Base-by-base conservation (phyloP, 2,113 vertebrate species). In the Rousettus leschenaultii region DNA sequence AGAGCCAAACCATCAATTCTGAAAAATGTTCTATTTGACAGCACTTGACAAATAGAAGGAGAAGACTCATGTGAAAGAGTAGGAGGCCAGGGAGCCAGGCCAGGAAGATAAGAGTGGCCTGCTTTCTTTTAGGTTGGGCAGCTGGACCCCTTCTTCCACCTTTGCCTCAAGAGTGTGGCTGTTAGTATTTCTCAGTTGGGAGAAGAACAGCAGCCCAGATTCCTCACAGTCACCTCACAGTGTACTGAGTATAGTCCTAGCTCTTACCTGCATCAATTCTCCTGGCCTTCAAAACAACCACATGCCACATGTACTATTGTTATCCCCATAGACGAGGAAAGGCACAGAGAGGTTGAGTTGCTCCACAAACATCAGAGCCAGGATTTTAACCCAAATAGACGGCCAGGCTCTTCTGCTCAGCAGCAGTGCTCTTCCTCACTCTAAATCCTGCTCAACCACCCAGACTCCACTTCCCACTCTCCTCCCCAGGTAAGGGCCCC, bases 251-350 rank as follows among this genome's bases (percentile, higher is more conserved):
- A 33, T 7, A 94, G 40, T 45, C 30, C 35, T n/a, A 73, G 75
- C 28, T 86, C 43, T 80, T 51, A 19, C 68, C 19, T 63, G 45
- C 48, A 9, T 6, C 30, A 16, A 38, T 53, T 65, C 59, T 18
- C 35, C 71, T 85, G 45, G 24, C 83, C 70, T 63, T 68, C 82
- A 55, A 66, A 61, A 80, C 35, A 12, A 55, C 55, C 28, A 14
- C 3, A 22, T 0, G 55, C n/a, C 15, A 7, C 15, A 6, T 6
- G 5, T 6, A 53, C 16, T 22, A 0, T 13, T 40, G 33, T 7
- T 24, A 51, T 45, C 59, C 38, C 53, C 77, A 48, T 40, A 65
- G 33, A 87, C 18, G 14, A 79, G 6, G 12, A 66, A 82, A 82
- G 35, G 35, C 63, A 55, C 10, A 33, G 83, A 77, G 19, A 87